These are phyloP conservation scores for Caenorhabditis tropicalis DNA, from an alignment of 1,140 invertebrate genomes.

Conservation along the genomic window DNA sequence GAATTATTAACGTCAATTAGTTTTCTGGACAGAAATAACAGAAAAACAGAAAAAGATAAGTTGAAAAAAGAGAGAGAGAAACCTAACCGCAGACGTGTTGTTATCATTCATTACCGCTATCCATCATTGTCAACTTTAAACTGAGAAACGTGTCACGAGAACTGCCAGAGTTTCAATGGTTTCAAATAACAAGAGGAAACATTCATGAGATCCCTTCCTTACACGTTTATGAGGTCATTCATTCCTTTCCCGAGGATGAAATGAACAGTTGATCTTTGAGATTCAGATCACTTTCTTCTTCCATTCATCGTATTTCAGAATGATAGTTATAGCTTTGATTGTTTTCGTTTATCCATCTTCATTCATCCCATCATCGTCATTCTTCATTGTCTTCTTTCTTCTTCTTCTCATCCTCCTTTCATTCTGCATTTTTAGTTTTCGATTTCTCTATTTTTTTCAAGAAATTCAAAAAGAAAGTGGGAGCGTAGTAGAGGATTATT, in stretches of 20 bases:
- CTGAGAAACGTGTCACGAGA: neutral
- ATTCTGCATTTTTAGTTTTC: too few species aligned
- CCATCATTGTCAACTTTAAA: neutral
- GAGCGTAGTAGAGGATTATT: neutral
- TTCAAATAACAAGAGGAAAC: neutral
- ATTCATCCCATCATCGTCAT: neutral
- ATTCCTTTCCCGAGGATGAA: too few species aligned
- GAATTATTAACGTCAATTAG: neutral
- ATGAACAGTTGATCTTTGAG: neutral
- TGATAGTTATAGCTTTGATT: neutral
- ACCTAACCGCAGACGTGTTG: constrained; percentile 8
- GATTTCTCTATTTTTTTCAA: neutral
- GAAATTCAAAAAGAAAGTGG: neutral
- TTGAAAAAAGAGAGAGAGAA: neutral
- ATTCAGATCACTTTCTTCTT: neutral
- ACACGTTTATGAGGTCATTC: too few species aligned
- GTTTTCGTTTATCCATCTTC: neutral
- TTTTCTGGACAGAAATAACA: neutral
- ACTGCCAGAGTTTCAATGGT: neutral
- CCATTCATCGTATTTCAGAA: neutral
- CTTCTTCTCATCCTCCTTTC: too few species aligned
- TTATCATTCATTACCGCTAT: neutral
- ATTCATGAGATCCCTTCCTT: neutral
- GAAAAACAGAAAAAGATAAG: neutral
- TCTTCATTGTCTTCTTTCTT: neutral